Percentiles rank a stretch among this genome's conserved stretches.
Evolutionary conservation across 2,888 invertebrate species (phyloP).

Genomic region (Argyra leucocephala): DNA sequence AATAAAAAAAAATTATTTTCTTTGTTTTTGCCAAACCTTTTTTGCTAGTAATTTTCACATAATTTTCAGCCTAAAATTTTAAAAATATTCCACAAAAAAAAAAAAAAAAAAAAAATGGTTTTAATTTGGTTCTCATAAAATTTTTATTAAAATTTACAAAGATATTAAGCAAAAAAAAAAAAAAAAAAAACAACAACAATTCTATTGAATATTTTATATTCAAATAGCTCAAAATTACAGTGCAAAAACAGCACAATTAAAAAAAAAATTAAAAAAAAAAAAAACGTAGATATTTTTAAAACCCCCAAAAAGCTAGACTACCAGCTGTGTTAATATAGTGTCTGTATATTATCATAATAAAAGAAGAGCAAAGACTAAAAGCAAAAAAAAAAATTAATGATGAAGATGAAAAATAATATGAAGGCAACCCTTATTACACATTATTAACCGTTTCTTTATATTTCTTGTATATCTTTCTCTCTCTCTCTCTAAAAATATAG

Average conservation of each 20-base stretch:
- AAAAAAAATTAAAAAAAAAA: background rate
- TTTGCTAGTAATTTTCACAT: no score
- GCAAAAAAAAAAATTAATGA: no score
- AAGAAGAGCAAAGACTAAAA: background rate
- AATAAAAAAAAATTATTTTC: no score
- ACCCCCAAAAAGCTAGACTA: background rate
- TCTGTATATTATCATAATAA: background rate
- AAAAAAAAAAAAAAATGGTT: background rate
- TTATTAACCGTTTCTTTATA: background rate
- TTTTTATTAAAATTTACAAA: no score
- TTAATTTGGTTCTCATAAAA: no score
- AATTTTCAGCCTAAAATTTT: no score
- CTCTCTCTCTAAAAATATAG: background rate
- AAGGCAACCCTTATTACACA: background rate
- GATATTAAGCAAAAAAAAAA: background rate
- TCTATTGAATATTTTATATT: no score
- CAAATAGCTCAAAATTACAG: background rate
- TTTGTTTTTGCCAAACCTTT: no score
- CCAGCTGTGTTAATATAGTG: conserved; percentile 6
- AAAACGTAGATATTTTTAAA: background rate
- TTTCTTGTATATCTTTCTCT: background rate
- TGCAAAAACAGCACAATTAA: background rate
- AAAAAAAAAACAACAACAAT: background rate
- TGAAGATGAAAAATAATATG: background rate
- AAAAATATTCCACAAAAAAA: no score